Evolutionary conservation across 2,797 vertebrate species (phyloP).

Genomic region (Dendrocincla tyrannina): DNA sequence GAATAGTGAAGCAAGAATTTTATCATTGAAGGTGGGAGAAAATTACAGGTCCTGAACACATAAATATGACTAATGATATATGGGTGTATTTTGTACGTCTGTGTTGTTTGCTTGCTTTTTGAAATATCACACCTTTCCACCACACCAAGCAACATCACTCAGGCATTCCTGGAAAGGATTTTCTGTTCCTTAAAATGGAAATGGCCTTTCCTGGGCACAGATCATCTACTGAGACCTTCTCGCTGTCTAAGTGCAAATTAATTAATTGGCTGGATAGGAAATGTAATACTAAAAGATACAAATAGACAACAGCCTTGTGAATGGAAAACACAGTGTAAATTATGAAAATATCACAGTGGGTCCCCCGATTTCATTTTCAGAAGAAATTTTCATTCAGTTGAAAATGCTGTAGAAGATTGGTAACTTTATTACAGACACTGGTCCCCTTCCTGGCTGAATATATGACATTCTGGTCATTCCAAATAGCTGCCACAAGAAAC

Average conservation of each 20-base stretch:
- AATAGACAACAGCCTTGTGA: background rate
- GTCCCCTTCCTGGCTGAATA: background rate
- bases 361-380: background rate
- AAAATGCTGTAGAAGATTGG: background rate
- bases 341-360: background rate
- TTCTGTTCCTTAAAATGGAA: constrained; percentile 1
- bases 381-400: background rate
- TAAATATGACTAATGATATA: background rate
- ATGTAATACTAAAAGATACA: background rate
- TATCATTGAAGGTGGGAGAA: background rate
- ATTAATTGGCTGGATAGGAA: background rate
- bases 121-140: background rate
- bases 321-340: background rate
- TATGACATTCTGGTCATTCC: background rate
- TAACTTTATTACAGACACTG: background rate
- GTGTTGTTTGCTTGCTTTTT: background rate
- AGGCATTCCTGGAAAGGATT: background rate
- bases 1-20: background rate
- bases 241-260: background rate
- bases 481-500: background rate
- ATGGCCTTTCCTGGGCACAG: background rate
- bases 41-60: background rate
- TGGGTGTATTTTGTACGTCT: background rate
- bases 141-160: background rate
- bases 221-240: background rate